These are phyloP conservation scores for Rhagologus leucostigma DNA, from an alignment of 2,113 vertebrate genomes.

Conservation along the genomic window DNA sequence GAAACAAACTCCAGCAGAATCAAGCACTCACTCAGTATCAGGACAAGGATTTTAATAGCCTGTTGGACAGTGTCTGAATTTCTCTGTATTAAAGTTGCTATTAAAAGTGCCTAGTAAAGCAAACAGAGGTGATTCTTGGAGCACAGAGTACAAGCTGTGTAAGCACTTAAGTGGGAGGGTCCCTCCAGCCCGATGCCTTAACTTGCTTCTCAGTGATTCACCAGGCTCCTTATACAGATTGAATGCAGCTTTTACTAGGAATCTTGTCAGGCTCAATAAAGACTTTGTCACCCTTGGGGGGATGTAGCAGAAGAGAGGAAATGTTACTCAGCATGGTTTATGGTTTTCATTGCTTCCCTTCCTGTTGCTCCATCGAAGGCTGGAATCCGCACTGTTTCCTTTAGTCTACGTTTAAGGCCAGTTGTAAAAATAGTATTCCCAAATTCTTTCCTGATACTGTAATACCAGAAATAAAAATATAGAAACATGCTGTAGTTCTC, in stretches of 20 bases:
- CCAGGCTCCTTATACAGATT: background rate
- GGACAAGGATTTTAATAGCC: background rate
- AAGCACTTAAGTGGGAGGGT: background rate
- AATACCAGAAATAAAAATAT: conserved; percentile 14
- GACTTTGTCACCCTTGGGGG: conserved; percentile 25
- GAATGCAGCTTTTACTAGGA: conserved; percentile 18
- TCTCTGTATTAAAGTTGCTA: background rate
- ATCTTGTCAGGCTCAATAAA: conserved; percentile 29
- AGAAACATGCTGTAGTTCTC: background rate
- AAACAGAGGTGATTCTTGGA: background rate
- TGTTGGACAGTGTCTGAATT: background rate
- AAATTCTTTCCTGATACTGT: conserved; percentile 52
- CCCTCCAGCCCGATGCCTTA: background rate
- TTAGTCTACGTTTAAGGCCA: conserved; percentile 13
- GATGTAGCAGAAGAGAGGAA: conserved; percentile 36
- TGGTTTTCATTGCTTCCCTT: conserved; percentile 43
- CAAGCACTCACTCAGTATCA: background rate
- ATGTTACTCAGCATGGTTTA: conserved; percentile 45
- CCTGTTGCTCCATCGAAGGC: conserved; percentile 40
- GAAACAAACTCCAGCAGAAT: background rate
- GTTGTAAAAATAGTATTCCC: conserved; percentile 58
- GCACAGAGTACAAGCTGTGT: background rate
- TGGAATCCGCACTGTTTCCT: background rate
- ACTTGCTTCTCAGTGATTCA: background rate
- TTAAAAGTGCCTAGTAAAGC: background rate